Percentiles rank a stretch among this genome's conserved stretches.
These are phyloP conservation scores for Liasis olivaceus DNA, from an alignment of 2,797 vertebrate genomes.

Conservation along the genomic window DNA sequence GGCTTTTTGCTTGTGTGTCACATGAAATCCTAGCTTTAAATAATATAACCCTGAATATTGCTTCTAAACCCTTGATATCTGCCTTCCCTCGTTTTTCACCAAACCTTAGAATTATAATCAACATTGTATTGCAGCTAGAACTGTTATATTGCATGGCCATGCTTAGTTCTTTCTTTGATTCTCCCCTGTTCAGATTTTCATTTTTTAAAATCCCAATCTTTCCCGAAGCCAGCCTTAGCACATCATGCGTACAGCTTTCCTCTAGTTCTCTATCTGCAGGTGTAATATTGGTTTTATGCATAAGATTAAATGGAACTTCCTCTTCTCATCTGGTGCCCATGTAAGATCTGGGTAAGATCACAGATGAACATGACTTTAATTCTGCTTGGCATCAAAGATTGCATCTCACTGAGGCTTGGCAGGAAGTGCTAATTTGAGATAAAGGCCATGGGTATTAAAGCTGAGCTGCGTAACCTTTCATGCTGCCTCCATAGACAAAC, in stretches of 20 bases:
- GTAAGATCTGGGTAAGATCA: constrained; percentile 50
- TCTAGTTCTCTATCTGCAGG: constrained; percentile 29
- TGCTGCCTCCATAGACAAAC: constrained; percentile 27
- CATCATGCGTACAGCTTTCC: constrained; percentile 14
- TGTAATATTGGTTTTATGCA: constrained; percentile 51
- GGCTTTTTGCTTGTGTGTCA: not conserved
- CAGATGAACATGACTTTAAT: constrained; percentile 46
- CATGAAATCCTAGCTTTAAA: constrained; percentile 9
- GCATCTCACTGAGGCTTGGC: constrained; percentile 52
- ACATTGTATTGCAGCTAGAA: constrained; percentile 38
- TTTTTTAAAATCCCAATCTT: constrained; percentile 41
- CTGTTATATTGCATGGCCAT: constrained; percentile 28
- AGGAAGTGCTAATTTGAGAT: constrained; percentile 52
- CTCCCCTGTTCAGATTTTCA: constrained; percentile 20
- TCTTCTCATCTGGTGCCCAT: constrained; percentile 37
- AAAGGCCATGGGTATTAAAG: constrained; percentile 52
- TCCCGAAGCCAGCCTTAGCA: constrained; percentile 19
- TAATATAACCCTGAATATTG: not conserved
- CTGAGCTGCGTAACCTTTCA: constrained; percentile 33
- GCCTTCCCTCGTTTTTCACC: constrained; percentile 17
- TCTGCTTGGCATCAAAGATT: constrained; percentile 49
- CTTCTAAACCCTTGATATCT: constrained; percentile 20
- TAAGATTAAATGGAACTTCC: constrained; percentile 41
- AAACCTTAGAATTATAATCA: constrained; percentile 57
- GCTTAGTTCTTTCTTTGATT: not conserved